A percentile compares a stretch with the other conserved stretches of the same genome.
Evolutionary conservation across 2,113 vertebrate genomes (phyloP).

Genomic region (Hassar affinis): DNA sequence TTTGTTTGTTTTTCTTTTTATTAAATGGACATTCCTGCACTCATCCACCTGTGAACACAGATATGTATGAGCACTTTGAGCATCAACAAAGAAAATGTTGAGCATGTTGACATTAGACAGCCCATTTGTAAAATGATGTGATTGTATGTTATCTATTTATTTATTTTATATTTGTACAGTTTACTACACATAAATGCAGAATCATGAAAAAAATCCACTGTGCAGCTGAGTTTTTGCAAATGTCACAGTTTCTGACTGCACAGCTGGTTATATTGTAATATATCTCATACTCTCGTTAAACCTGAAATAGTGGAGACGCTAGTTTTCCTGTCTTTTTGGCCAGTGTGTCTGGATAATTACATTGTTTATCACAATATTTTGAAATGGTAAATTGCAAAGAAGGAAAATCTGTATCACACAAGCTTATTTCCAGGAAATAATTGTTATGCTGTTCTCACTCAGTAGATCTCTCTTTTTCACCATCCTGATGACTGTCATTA

Average conservation of each 20-base stretch:
- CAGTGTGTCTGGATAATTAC: not conserved
- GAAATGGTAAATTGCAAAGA: not conserved
- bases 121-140: too few species aligned
- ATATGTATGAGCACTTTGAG: too few species aligned
- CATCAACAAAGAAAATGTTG: too few species aligned
- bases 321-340: not conserved
- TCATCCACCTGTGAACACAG: too few species aligned
- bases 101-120: too few species aligned
- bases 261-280: not conserved
- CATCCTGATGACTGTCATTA: slow-evolving; percentile 41
- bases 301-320: not conserved
- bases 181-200: too few species aligned
- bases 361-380: not conserved
- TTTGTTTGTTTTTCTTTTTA: too few species aligned
- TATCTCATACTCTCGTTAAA: not conserved
- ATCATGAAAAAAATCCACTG: too few species aligned
- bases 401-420: not conserved
- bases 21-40: too few species aligned
- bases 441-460: not conserved
- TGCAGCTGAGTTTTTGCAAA: too few species aligned
- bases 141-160: too few species aligned
- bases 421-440: not conserved
- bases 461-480: not conserved
- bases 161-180: too few species aligned
- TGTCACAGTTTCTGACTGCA: not conserved